Evolutionary conservation across 2,113 vertebrate species (phyloP).

Genomic region (Sitta europaea): DNA sequence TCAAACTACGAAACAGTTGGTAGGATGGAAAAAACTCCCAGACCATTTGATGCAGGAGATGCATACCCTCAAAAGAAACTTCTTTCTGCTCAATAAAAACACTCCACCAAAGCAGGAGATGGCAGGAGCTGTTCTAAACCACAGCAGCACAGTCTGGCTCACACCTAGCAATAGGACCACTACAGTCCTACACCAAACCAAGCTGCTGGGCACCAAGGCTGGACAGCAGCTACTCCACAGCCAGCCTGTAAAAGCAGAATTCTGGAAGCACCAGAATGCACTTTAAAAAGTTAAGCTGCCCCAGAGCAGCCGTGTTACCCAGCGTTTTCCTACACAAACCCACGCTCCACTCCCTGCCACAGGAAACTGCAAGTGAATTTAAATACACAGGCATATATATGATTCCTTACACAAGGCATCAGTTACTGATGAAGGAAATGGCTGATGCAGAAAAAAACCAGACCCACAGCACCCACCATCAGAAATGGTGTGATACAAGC

Average conservation of each 20-base stretch:
- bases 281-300: neutral
- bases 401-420: neutral
- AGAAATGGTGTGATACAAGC: neutral
- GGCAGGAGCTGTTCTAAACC: neutral
- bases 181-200: neutral
- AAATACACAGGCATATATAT: neutral
- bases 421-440: neutral
- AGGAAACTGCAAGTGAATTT: rapidly evolving
- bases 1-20: neutral
- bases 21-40: neutral
- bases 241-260: rapidly evolving
- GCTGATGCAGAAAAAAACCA: neutral
- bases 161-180: rapidly evolving
- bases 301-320: neutral
- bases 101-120: neutral
- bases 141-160: neutral
- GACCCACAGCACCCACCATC: neutral
- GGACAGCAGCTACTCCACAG: neutral
- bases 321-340: neutral
- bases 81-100: neutral
- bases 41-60: neutral
- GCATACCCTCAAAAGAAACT: neutral
- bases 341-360: neutral
- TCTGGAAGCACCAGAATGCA: neutral
- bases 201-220: neutral